Evolutionary conservation across 1,140 invertebrate genomes (phyloP).

Genomic region (Drosophila parvula): DNA sequence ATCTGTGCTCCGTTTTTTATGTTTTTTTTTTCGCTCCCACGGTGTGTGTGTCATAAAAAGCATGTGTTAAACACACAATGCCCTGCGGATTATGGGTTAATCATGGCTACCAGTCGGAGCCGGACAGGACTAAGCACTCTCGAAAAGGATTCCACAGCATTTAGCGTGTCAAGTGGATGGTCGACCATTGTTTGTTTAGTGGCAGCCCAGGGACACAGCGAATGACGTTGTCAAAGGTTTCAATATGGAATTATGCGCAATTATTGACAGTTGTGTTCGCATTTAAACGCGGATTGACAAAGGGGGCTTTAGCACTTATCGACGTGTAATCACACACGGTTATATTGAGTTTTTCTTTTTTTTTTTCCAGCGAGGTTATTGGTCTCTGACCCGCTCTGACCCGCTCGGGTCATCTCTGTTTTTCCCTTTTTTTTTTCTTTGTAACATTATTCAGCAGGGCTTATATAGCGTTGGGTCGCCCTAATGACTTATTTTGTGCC

Average conservation of each 20-base stretch:
- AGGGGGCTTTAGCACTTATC: constrained; percentile 19
- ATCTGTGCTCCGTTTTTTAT: no score
- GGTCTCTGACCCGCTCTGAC: constrained; percentile 8
- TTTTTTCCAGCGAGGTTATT: not conserved
- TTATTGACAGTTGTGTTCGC: constrained; percentile 29
- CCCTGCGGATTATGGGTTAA: constrained; percentile 31
- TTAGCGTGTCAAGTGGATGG: constrained; percentile 30
- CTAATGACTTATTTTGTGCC: constrained; percentile 9
- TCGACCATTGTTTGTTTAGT: constrained; percentile 33
- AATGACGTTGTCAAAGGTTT: constrained; percentile 32
- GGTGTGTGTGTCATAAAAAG: not conserved
- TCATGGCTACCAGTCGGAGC: constrained; percentile 1
- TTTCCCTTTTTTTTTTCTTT: not conserved
- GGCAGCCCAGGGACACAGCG: not conserved
- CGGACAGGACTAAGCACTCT: constrained; percentile 26
- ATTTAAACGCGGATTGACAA: constrained; percentile 14
- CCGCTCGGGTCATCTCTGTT: not conserved
- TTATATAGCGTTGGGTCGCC: not conserved
- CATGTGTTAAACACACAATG: not conserved
- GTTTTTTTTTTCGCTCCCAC: no score
- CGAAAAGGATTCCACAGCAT: constrained; percentile 3
- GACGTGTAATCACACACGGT: constrained; percentile 19
- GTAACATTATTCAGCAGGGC: not conserved
- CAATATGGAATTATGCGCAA: constrained; percentile 31
- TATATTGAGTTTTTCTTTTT: constrained; percentile 2